phyloP scores from a whole-genome alignment of 2,888 invertebrate species.

The Limenitis camilla region DNA sequence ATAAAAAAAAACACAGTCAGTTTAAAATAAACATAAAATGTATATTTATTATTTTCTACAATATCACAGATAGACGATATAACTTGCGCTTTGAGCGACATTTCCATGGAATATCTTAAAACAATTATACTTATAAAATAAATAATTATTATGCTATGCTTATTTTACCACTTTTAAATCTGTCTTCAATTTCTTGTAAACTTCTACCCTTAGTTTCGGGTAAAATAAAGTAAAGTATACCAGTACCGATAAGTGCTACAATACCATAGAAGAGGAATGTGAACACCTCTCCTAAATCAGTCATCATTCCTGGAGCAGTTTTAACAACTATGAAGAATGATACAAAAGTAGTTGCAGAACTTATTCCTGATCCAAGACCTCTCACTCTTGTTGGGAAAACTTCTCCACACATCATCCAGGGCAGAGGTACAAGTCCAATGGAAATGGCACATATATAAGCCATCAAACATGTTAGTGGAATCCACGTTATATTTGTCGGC shows the following conservation, averaged over 20 bases:
- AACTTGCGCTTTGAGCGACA: conserved; percentile 41
- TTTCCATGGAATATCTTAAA: conserved; percentile 19
- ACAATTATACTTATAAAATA: conserved; percentile 11
- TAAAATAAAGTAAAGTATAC: conserved; percentile 73
- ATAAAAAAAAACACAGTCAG: conserved; percentile 18
- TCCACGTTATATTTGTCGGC: conserved; percentile 59
- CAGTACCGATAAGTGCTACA: conserved; percentile 73
- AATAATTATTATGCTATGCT: conserved; percentile 37
- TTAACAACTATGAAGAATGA: conserved; percentile 80
- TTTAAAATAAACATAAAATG: conserved; percentile 32
- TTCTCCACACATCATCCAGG: conserved; percentile 85
- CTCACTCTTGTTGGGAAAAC: conserved; percentile 77
- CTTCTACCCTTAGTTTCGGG: conserved; percentile 83
- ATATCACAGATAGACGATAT: conserved; percentile 59
- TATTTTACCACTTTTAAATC: conserved; percentile 54
- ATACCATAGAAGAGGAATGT: conserved; percentile 78
- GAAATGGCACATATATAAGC: conserved; percentile 76
- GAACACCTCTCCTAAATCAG: conserved; percentile 70
- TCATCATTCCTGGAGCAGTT: conserved; percentile 77
- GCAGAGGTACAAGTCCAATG: conserved; percentile 78
- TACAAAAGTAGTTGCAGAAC: conserved; percentile 77
- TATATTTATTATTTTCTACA: conserved; percentile 41
- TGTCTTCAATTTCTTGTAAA: conserved; percentile 79
- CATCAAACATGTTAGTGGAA: conserved; percentile 69
- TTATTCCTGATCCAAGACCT: conserved; percentile 79